Evolutionary conservation across 2,797 vertebrate species (phyloP), one percentile per base, ranked within the genome.

Genomic region (Takifugu ocellatus): DNA sequence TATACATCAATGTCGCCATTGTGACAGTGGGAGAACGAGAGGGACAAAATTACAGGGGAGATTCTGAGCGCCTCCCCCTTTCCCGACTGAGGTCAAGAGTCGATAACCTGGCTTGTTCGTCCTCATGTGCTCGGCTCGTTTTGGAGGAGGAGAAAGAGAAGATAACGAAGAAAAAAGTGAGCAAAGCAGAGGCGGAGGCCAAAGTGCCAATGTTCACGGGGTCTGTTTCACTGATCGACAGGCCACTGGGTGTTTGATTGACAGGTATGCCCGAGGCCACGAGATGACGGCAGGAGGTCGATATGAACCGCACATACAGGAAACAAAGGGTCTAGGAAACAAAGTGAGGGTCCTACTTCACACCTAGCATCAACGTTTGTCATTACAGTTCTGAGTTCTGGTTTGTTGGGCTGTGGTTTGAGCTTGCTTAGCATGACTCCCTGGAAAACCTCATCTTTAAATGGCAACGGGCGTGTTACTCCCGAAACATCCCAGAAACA

Each of bases 221-320:
- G 51, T 74, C 75, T 83, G 83, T 87, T 88, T 87, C 82, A 84
- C 67, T 72, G 74, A 67, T 77, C 61, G 48, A 74, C 78, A 81
- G 85, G 72, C 79, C 72, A 72, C 78, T 68, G 73, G 52, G 59
- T 59, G 59, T 66, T 74, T 78, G 74, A 70, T 29, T 49, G 43
- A 61, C 72, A 58, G 52, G 39, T 81, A 75, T 63, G 72, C 70
- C 70, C 61, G 59, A 73, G 57, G 72, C 61, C 54, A 31, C 33
- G 47, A 57, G 58, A 67, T 61, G 81, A 83, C 61, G 26, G 60
- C 68, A 49, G 43, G 62, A 77, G 49, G 61, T 59, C 57, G 47
- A 74, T 59, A 66, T 63, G 51, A 54, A 61, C 77, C 63, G 62
- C 56, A 61, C 61, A 54, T 21, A 21, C 21, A 21, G 21, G 21